phyloP scores from a whole-genome alignment of 2,888 invertebrate genomes.

The Machimus rusticus region DNA sequence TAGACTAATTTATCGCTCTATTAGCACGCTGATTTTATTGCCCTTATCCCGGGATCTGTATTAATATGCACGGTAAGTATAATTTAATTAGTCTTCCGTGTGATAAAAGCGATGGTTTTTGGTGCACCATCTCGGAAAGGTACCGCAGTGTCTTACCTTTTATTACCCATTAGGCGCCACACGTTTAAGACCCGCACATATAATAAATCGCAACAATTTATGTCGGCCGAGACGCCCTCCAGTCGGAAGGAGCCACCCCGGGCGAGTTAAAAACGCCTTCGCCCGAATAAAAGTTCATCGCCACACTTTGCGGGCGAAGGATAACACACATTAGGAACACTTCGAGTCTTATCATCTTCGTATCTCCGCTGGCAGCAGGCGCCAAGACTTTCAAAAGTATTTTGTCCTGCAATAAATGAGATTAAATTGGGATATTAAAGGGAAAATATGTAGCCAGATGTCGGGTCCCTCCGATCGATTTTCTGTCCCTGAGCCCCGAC shows the following conservation, averaged over 20 bases:
- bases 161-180: not conserved
- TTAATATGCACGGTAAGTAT: not conserved
- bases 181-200: not conserved
- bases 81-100: not conserved
- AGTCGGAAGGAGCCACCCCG: not conserved
- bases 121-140: not conserved
- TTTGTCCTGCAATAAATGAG: conserved; percentile 21
- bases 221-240: not conserved
- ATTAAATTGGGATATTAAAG: conserved; percentile 27
- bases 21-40: not conserved
- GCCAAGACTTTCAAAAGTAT: conserved; percentile 1
- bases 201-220: not conserved
- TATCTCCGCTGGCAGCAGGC: conserved; percentile 9
- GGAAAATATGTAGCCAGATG: conserved; percentile 10
- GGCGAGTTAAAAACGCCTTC: not conserved
- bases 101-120: not conserved
- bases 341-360: conserved; percentile 15
- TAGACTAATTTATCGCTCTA: not conserved
- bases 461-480: not conserved
- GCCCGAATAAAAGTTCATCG: not conserved
- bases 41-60: not conserved
- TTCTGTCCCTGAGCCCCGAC: not conserved
- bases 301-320: not conserved
- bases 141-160: not conserved
- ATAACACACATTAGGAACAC: conserved; percentile 18